Conservation (phyloP, 2,113 vertebrate species). For the Vombatus ursinus region DNA sequence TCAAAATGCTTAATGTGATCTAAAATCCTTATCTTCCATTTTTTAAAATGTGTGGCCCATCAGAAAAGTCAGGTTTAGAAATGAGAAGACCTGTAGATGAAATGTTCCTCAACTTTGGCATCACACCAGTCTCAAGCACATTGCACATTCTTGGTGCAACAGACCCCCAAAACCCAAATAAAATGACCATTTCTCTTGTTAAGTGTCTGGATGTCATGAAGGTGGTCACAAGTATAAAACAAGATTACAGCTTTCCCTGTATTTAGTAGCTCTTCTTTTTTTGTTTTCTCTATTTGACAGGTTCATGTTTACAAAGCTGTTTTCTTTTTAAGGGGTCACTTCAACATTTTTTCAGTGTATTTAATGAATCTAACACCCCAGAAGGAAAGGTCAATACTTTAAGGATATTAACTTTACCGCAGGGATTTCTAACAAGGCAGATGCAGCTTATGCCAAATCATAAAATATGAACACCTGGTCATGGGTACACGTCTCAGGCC, state of each 20-base stretch:
- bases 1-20: not conserved
- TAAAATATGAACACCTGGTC: slow-evolving; percentile 51
- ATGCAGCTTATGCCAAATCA: slow-evolving; percentile 42
- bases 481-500: slow-evolving; percentile 23
- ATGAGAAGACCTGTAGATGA: not conserved
- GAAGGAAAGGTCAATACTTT: not conserved
- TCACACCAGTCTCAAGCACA: not conserved
- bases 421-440: slow-evolving; percentile 57
- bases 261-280: not conserved
- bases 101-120: not conserved
- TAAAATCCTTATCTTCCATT: not conserved
- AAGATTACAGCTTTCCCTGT: not conserved
- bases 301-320: not conserved
- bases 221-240: not conserved
- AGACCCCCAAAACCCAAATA: not conserved
- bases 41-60: not conserved
- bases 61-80: not conserved
- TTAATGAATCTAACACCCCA: not conserved
- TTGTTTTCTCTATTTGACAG: not conserved
- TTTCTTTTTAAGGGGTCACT: too few relatives aligned
- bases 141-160: not conserved
- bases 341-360: not conserved
- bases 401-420: not conserved
- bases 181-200: not conserved
- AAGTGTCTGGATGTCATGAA: not conserved